Percentiles rank a stretch among this genome's conserved stretches.
These are phyloP conservation scores for Catalaphyllia jardinei DNA, from an alignment of 64 coral and sea anemone genomes.

Conservation along the genomic window DNA sequence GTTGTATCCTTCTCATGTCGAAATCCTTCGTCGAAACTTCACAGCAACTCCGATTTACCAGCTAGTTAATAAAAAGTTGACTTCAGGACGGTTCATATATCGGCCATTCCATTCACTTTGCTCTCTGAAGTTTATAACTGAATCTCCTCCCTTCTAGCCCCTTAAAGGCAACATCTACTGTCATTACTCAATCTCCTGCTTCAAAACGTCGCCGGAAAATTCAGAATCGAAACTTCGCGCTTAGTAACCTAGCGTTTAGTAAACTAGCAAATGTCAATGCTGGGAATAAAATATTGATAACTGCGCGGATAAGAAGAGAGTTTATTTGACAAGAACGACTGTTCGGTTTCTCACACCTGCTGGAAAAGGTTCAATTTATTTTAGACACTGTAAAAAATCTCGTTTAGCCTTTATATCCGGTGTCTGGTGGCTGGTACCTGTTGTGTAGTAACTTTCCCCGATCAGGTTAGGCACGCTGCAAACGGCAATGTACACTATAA, in stretches of 20 bases:
- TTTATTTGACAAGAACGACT: constrained; percentile 28
- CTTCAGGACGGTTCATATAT: not conserved
- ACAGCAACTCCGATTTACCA: not conserved
- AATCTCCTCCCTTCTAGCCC: not conserved
- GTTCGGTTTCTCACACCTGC: constrained; percentile 14
- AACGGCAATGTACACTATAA: too few species aligned
- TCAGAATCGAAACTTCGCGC: not conserved
- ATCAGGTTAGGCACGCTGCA: too few species aligned
- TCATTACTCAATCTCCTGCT: not conserved
- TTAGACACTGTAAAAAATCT: constrained; percentile 2
- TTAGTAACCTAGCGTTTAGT: not conserved
- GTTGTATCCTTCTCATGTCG: not conserved
- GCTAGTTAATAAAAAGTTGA: not conserved
- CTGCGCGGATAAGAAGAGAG: not conserved
- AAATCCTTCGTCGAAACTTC: not conserved
- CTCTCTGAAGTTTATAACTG: not conserved
- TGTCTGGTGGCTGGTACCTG: constrained; percentile 11
- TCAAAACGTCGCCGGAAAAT: not conserved
- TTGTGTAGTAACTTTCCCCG: not conserved
- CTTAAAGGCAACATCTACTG: not conserved
- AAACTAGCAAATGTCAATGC: constrained; percentile 1
- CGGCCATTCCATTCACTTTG: not conserved
- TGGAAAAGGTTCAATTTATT: not conserved
- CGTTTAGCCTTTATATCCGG: not conserved
- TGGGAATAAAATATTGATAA: constrained; percentile 45